Conservation (phyloP, 2,888 invertebrate species). For the Myopa testacea region DNA sequence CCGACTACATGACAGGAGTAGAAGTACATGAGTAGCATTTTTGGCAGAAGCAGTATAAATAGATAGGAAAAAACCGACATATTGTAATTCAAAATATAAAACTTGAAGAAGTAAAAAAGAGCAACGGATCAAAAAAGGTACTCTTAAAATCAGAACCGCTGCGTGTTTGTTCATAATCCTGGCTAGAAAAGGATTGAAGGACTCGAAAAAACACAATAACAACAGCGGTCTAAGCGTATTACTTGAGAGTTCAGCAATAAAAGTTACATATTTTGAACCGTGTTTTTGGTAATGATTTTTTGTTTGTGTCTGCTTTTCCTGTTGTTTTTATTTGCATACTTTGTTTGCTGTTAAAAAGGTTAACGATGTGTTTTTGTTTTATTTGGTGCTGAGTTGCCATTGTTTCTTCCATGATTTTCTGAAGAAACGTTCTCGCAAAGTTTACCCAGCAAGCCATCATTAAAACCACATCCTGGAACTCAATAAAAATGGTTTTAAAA, state of each 20-base stretch:
- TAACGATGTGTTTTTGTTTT: neutral
- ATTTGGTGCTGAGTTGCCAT: neutral
- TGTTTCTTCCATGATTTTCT: too few relatives aligned
- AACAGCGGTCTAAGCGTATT: neutral
- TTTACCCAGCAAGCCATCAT: too few relatives aligned
- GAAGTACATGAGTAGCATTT: neutral
- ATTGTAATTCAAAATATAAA: neutral
- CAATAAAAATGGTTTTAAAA: too few relatives aligned
- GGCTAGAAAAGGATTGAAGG: slow-evolving; percentile 14
- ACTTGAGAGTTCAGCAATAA: slow-evolving; percentile 20
- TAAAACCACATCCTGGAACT: too few relatives aligned
- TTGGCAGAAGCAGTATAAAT: slow-evolving; percentile 21
- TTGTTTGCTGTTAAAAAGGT: neutral
- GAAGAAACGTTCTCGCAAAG: too few relatives aligned
- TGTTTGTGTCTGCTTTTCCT: neutral
- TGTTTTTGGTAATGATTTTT: neutral
- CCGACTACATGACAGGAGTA: neutral
- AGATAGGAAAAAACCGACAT: neutral
- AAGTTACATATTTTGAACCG: slow-evolving; percentile 15
- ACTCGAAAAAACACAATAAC: neutral
- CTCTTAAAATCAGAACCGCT: slow-evolving; percentile 25
- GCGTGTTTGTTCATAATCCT: slow-evolving; percentile 23
- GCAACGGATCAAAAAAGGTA: neutral
- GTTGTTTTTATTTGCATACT: neutral
- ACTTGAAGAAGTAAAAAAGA: slow-evolving; percentile 3